Base-by-base conservation (phyloP, 2,888 invertebrate genomes). In the Dryadula phaetusa region DNA sequence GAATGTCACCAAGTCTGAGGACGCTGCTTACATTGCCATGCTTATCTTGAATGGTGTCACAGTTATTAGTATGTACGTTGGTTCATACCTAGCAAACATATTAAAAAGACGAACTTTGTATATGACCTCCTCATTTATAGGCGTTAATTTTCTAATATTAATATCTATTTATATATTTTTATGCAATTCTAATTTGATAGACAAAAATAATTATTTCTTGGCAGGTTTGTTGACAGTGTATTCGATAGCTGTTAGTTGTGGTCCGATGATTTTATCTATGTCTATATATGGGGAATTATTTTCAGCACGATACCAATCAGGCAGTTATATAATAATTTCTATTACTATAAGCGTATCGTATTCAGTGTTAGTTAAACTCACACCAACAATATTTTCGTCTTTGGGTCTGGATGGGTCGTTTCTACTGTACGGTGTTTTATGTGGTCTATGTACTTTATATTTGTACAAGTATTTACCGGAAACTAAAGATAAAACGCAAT, bases 31-130 rank as follows among this genome's bases (percentile, higher is more conserved):
- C 16, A 80, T 75, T 3, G 84, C 81, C 4, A 87, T 87, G 87
- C 74, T 88, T 8, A 79, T 87, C 56, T 75, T 87, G 61, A 87
- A 88, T 52, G 87, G 83, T 3, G 79, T 86, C 1, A 87, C 86
- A n/a, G 82, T 88, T 49, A 52, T 75, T 0, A 74, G 75, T 0
- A 71, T 79, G 52, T 79, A 78, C 40, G 56, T 72, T 0, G 82
- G 79, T 0, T 74, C 78, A 3, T 74, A 73, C 62, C 62, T 77
- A 0, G 74, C 80, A 0, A 71, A 71, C 4, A 22, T 72, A 12
- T 37, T 75, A 0, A 75, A 72, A 46, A 61, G 76, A 10, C 74
- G 87, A 61, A 82, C 80, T 2, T 72, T 88, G 42, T 76, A 85
- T 40, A 64, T 87, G 22, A 70, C 73, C 0, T 78, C 83, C 7